These are phyloP conservation scores for Megalonaias nervosa DNA, from an alignment of 1,140 invertebrate genomes.

Conservation along the genomic window DNA sequence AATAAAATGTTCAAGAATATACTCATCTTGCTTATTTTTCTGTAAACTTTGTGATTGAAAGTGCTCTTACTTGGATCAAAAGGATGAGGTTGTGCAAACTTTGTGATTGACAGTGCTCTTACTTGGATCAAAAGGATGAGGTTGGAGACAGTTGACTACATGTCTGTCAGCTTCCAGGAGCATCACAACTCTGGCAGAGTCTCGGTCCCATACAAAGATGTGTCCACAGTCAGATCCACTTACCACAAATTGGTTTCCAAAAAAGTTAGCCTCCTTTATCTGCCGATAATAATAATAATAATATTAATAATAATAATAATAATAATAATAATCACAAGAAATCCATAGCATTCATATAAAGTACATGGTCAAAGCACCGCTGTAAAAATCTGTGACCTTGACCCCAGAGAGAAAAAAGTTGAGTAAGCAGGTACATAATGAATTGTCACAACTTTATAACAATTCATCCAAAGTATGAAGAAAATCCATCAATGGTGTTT, in stretches of 20 bases:
- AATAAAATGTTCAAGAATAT: not conserved
- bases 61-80: constrained; percentile 76
- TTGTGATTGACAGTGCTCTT: constrained; percentile 13
- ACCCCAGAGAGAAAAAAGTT: too few species aligned
- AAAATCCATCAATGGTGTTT: too few species aligned
- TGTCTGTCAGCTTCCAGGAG: constrained; percentile 87
- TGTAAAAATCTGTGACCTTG: too few species aligned
- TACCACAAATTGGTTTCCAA: constrained; percentile 87
- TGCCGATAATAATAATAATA: constrained; percentile 54
- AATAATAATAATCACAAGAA: too few species aligned
- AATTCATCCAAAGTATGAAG: too few species aligned
- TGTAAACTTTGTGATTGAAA: not conserved
- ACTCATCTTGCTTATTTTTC: not conserved
- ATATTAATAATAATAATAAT: too few species aligned
- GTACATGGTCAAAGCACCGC: too few species aligned
- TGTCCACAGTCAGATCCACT: constrained; percentile 88
- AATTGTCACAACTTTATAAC: too few species aligned
- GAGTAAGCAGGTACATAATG: too few species aligned
- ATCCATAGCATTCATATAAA: too few species aligned
- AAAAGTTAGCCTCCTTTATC: constrained; percentile 94
- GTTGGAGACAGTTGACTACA: constrained; percentile 90
- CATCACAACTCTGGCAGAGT: constrained; percentile 73
- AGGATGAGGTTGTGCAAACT: constrained; percentile 79
- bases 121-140: constrained; percentile 85
- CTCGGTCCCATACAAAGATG: constrained; percentile 69